Conservation (phyloP, 2,888 invertebrate species). For the Ochlodes sylvanus region DNA sequence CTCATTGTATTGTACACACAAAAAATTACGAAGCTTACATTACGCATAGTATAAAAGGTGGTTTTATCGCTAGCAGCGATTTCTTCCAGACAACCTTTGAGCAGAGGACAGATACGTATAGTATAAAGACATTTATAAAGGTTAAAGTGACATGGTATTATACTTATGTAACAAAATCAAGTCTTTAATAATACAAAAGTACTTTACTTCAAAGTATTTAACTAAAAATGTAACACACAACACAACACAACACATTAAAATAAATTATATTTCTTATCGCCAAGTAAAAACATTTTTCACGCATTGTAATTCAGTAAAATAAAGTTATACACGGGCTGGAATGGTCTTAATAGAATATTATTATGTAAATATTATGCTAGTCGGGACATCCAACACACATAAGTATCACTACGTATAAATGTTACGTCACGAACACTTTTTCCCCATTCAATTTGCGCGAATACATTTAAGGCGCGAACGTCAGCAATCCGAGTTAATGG, state of each 20-base stretch:
- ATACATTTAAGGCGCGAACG: slow-evolving; percentile 49
- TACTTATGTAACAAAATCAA: no score
- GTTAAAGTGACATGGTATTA: no score
- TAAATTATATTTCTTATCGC: background rate
- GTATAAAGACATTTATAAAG: no score
- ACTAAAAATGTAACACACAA: no score
- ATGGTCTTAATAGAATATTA: slow-evolving; percentile 27
- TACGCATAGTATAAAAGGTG: no score
- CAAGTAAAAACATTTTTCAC: slow-evolving; percentile 6
- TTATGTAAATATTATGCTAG: slow-evolving; percentile 32
- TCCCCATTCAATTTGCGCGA: slow-evolving; percentile 49
- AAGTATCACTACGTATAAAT: slow-evolving; percentile 32
- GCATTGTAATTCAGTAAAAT: slow-evolving; percentile 21
- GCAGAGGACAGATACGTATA: no score
- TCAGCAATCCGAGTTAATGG: slow-evolving; percentile 55
- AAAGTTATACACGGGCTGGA: slow-evolving; percentile 9
- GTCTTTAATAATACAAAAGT: no score
- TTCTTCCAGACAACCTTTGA: no score
- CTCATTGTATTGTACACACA: no score
- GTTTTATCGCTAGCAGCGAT: no score
- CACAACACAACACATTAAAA: background rate
- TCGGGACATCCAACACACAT: slow-evolving; percentile 31
- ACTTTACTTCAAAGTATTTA: no score
- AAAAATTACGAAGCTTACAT: no score
- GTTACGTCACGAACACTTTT: slow-evolving; percentile 45